A percentile compares a stretch with the other conserved stretches of the same genome.
phyloP scores from a whole-genome alignment of 2,888 invertebrate species.

The Metallyticus violacea region DNA sequence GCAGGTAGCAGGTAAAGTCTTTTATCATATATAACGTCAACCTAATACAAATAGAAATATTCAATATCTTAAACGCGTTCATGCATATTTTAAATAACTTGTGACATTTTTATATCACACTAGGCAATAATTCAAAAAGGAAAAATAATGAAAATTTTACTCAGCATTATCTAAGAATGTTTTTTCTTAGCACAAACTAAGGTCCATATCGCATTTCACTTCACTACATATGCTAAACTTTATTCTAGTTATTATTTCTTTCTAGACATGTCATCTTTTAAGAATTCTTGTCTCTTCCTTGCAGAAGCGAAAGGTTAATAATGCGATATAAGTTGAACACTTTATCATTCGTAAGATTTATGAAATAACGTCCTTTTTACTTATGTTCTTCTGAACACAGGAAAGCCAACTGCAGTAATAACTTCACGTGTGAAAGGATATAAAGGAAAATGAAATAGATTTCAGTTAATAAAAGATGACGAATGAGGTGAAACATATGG shows the following conservation, averaged over 20 bases:
- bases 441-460: neutral
- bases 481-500: neutral
- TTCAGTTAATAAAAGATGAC: conserved; percentile 7
- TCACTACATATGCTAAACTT: too few relatives aligned
- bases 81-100: too few relatives aligned
- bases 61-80: too few relatives aligned
- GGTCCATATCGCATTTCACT: too few relatives aligned
- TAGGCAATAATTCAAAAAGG: neutral
- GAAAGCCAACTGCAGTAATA: neutral
- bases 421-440: neutral
- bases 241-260: too few relatives aligned
- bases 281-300: neutral
- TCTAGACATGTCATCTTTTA: neutral
- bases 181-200: too few relatives aligned
- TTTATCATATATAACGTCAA: too few relatives aligned
- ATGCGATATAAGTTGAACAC: neutral
- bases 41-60: too few relatives aligned
- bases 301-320: neutral
- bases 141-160: neutral
- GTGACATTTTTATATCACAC: neutral
- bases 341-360: conserved; percentile 1
- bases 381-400: neutral
- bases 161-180: neutral
- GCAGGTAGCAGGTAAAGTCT: too few relatives aligned
- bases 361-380: neutral